phyloP scores from a whole-genome alignment of 2,113 vertebrate species.

The Formicarius rufipectus region DNA sequence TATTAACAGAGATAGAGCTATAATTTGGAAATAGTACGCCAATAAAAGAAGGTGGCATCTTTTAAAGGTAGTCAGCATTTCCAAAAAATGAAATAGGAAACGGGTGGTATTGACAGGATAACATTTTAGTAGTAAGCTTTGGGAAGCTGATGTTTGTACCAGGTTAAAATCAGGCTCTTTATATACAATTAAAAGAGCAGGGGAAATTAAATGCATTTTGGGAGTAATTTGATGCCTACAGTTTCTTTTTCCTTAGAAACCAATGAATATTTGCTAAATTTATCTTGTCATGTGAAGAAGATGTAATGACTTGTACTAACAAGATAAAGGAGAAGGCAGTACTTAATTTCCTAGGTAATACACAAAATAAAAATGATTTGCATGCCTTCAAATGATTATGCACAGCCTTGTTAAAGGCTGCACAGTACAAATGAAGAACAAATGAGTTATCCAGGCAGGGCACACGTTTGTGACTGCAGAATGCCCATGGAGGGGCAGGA shows the following conservation, averaged over 20 bases:
- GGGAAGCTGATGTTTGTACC: slow-evolving; percentile 1
- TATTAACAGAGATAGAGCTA: slow-evolving; percentile 23
- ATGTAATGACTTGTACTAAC: slow-evolving; percentile 69
- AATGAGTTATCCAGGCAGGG: neutral
- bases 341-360: slow-evolving; percentile 69
- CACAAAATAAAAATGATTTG: slow-evolving; percentile 70
- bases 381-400: slow-evolving; percentile 52
- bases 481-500: neutral
- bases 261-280: slow-evolving; percentile 63
- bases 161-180: neutral
- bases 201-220: slow-evolving; percentile 54
- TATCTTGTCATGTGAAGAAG: slow-evolving; percentile 66
- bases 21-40: slow-evolving; percentile 17
- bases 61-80: slow-evolving; percentile 15
- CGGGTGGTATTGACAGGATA: neutral
- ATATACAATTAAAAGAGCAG: slow-evolving; percentile 7
- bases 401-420: neutral
- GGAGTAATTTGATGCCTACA: slow-evolving; percentile 54
- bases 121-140: neutral
- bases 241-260: slow-evolving; percentile 46
- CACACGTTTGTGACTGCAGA: neutral
- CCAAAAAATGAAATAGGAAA: neutral
- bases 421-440: neutral
- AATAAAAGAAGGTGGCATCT: slow-evolving; percentile 15
- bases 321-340: slow-evolving; percentile 67